These are phyloP conservation scores for Nematostella vectensis DNA, from an alignment of 92 coral and sea anemone species.

Conservation along the genomic window DNA sequence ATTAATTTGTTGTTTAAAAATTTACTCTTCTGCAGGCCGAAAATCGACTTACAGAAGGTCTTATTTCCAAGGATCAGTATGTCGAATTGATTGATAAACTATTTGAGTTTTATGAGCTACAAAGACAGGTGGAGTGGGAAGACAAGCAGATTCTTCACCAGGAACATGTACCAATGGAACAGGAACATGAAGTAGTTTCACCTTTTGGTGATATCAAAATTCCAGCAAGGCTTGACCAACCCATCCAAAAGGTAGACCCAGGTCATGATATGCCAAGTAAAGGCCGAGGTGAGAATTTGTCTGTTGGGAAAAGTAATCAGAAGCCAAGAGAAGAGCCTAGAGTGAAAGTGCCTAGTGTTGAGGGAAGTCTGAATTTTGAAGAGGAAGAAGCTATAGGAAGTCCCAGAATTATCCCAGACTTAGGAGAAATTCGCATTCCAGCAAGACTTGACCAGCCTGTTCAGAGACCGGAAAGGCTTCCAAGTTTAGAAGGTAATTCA, in stretches of 20 bases:
- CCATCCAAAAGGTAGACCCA: too few species aligned
- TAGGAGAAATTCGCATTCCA: too few species aligned
- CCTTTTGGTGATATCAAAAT: neutral
- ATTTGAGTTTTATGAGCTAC: conserved; percentile 81
- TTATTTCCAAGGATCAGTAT: conserved; percentile 76
- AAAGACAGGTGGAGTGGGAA: conserved; percentile 66
- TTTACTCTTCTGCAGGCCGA: conserved; percentile 17
- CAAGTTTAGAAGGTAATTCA: too few species aligned
- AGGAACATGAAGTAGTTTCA: neutral
- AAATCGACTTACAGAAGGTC: conserved; percentile 60
- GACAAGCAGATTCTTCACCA: neutral
- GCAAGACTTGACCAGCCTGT: too few species aligned
- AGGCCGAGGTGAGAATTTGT: neutral
- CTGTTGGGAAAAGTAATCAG: too few species aligned
- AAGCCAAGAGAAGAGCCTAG: too few species aligned
- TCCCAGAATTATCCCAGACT: too few species aligned
- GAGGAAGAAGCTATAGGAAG: too few species aligned
- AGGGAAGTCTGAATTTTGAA: too few species aligned
- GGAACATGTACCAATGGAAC: neutral
- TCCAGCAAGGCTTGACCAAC: conserved; percentile 1
- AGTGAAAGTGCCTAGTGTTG: too few species aligned
- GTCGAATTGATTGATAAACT: conserved; percentile 80
- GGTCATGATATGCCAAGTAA: neutral
- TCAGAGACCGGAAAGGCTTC: too few species aligned
- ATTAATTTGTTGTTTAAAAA: too few species aligned